Base-by-base conservation (phyloP, 1,140 invertebrate genomes). In the Phocides pigmalion region DNA sequence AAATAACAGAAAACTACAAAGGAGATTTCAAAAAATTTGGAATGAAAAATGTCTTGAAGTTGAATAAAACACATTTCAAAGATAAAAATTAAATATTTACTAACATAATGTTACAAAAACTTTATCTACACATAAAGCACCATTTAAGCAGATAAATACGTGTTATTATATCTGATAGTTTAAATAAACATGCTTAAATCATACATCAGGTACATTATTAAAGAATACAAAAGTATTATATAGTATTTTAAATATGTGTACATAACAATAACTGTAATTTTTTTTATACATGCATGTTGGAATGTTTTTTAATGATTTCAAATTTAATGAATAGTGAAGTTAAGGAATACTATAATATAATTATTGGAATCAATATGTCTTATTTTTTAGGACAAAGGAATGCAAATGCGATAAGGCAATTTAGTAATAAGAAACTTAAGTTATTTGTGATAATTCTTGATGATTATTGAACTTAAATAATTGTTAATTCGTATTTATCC, bases 41-140 rank as follows among this genome's bases (percentile, higher is more conserved):
- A 67, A 83, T 62, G 74, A 84, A 64, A 91, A 89, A 80, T 91
- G 87, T 79, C 66, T 83, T 32, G 79, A 86, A 22, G 76, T 66
- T 65, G 58, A 72, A 70, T 81, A 76, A 85, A 81, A 63, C 25
- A 64, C 14, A 62, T 35, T 56, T 66, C 54, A 64, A 61, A 75
- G 64, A 59, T 59, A 72, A 58, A 77, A 68, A 59, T 63, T 39
- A 63, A 74, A 75, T 75, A 72, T 74, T 76, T 74, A 75, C 53
- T 79, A 74, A 62, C 59, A 50, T 53, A 66, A 65, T 32, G 41
- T 66, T 73, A 70, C 68, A 78, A 72, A 75, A 71, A 20, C 53
- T 64, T 53, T 74, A 73, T 81, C 72, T 71, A 78, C 63, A 73
- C 56, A 65, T 69, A 74, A 75, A 85, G 84, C 84, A 87, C 84